Percentiles rank a stretch among this genome's conserved stretches.
Evolutionary conservation across 1,140 invertebrate genomes (phyloP).

Genomic region (Anoplophora glabripennis): DNA sequence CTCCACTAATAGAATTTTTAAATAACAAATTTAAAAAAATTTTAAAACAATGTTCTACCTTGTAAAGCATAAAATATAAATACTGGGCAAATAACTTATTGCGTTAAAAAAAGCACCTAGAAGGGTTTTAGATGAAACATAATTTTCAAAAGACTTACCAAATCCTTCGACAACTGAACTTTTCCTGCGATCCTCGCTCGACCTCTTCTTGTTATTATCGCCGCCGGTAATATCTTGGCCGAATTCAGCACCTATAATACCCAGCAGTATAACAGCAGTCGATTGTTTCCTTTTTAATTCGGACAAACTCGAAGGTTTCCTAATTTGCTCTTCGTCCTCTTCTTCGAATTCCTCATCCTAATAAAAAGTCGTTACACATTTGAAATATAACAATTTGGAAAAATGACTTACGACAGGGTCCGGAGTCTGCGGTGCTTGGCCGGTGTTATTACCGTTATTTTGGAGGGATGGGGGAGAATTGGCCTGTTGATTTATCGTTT

Average conservation of each 20-base stretch:
- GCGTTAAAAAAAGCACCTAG: too few relatives aligned
- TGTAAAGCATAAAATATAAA: too few relatives aligned
- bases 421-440: slow-evolving; percentile 48
- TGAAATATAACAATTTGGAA: not conserved
- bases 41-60: too few relatives aligned
- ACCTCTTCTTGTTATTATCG: slow-evolving; percentile 56
- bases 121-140: too few relatives aligned
- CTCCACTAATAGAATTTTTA: too few relatives aligned
- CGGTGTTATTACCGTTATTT: slow-evolving; percentile 45
- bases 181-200: slow-evolving; percentile 65
- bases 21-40: too few relatives aligned
- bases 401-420: slow-evolving; percentile 34
- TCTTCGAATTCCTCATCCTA: slow-evolving; percentile 79
- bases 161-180: slow-evolving; percentile 76
- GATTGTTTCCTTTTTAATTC: slow-evolving; percentile 94
- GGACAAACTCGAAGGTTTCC: slow-evolving; percentile 78
- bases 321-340: slow-evolving; percentile 73
- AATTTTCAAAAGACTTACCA: slow-evolving; percentile 33
- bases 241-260: slow-evolving; percentile 97
- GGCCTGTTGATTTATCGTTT: slow-evolving; percentile 61
- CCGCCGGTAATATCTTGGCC: slow-evolving; percentile 79
- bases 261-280: slow-evolving; percentile 93
- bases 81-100: too few relatives aligned
- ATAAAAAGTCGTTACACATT: not conserved
- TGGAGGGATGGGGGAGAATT: slow-evolving; percentile 30